Evolutionary conservation across 1,140 invertebrate species (phyloP).

Genomic region (Lanistes nyassanus): DNA sequence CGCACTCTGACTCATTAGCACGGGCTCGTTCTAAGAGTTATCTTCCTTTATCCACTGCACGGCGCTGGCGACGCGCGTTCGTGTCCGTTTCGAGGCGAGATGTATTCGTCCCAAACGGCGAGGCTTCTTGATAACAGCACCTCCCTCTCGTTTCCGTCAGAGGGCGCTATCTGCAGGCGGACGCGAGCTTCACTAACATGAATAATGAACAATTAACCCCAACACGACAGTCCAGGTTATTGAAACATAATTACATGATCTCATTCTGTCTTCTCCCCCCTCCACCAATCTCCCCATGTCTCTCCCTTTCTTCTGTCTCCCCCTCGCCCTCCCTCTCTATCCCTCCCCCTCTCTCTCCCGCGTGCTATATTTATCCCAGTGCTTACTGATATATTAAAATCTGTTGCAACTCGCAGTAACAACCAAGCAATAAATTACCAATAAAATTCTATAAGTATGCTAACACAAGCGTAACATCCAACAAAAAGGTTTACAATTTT

Average conservation of each 20-base stretch:
- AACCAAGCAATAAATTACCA: too few species aligned
- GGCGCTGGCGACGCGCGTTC: conserved; percentile 16
- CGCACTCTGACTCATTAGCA: conserved; percentile 11
- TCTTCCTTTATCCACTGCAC: conserved; percentile 6
- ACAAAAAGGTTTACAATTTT: too few species aligned
- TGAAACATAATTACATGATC: neutral
- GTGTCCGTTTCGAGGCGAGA: conserved; percentile 13
- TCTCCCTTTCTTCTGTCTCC: neutral
- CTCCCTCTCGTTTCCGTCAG: neutral
- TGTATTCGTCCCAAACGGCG: conserved; percentile 16
- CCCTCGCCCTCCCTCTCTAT: too few species aligned
- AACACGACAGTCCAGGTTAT: conserved; percentile 2
- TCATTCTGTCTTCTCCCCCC: too few species aligned
- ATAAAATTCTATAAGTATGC: too few species aligned
- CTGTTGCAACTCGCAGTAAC: too few species aligned
- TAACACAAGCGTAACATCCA: too few species aligned
- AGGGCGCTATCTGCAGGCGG: conserved; percentile 17
- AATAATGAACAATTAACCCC: conserved; percentile 23
- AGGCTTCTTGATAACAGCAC: conserved; percentile 1
- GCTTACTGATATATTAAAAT: too few species aligned
- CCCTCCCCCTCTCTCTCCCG: too few species aligned
- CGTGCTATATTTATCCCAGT: too few species aligned
- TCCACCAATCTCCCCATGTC: too few species aligned
- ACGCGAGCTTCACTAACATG: conserved; percentile 12
- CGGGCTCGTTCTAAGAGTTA: conserved; percentile 5